A percentile compares a stretch with the other conserved stretches of the same genome.
Evolutionary conservation across 2,113 vertebrate species (phyloP).

Genomic region (Sinocyclocheilus anshuiensis): DNA sequence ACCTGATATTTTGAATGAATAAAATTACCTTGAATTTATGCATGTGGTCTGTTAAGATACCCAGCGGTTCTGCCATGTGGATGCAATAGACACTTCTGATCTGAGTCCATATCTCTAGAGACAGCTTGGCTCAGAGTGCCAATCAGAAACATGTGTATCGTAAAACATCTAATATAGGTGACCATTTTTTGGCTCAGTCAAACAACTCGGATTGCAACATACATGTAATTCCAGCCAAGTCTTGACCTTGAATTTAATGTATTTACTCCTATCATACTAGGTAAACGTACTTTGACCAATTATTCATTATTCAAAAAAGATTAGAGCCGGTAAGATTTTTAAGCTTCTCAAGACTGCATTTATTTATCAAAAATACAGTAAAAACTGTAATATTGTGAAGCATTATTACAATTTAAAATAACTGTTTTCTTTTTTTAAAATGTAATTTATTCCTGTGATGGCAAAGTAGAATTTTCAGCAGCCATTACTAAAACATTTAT

Average conservation of each 20-base stretch:
- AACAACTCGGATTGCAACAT: not conserved
- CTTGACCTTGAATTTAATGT: not conserved
- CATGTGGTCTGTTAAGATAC: constrained; percentile 1
- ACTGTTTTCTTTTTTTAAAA: too few relatives aligned
- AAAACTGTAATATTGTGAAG: too few relatives aligned
- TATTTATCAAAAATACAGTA: too few relatives aligned
- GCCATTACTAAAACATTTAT: too few relatives aligned
- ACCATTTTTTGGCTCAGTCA: not conserved
- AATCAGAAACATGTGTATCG: not conserved
- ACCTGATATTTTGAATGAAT: not conserved
- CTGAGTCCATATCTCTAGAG: not conserved
- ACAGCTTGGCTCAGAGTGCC: not conserved
- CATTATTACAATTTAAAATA: too few relatives aligned
- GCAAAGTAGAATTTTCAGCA: too few relatives aligned
- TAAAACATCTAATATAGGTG: constrained; percentile 7
- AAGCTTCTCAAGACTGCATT: not conserved
- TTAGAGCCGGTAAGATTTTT: not conserved
- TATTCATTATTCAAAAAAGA: not conserved
- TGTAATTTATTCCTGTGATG: too few relatives aligned
- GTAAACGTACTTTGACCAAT: not conserved
- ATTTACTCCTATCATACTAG: not conserved
- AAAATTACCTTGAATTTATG: not conserved
- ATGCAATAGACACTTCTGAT: not conserved
- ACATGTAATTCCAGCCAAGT: not conserved
- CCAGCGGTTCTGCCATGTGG: not conserved